Percentiles rank a stretch among this genome's conserved stretches.
Evolutionary conservation across 2,113 vertebrate species (phyloP).

Genomic region (Saiga tatarica): DNA sequence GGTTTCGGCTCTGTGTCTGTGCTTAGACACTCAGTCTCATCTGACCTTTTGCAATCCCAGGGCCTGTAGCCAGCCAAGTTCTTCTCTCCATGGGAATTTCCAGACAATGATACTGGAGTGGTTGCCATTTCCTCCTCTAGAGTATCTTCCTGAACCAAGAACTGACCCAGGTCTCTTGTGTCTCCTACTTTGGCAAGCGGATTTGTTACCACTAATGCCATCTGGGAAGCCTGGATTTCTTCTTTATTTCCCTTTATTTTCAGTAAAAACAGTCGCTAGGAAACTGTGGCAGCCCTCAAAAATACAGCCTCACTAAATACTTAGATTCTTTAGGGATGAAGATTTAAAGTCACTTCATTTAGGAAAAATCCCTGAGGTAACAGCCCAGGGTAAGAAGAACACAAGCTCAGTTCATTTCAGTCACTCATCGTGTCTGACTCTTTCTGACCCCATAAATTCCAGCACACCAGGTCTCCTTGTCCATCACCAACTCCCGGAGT

Average conservation of each 20-base stretch:
- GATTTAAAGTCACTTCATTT: neutral
- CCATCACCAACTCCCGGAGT: no score
- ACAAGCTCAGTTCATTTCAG: neutral
- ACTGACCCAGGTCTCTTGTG: neutral
- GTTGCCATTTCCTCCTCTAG: neutral
- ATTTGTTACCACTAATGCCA: neutral
- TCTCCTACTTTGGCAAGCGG: neutral
- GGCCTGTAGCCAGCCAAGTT: neutral
- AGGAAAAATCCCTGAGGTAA: neutral
- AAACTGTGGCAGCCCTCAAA: neutral
- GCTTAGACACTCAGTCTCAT: neutral
- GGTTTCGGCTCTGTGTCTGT: neutral
- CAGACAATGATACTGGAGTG: neutral
- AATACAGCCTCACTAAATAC: neutral
- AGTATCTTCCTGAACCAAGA: neutral
- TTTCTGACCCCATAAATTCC: no score
- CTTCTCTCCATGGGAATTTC: neutral
- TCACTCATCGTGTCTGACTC: accelerated
- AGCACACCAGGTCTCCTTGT: no score
- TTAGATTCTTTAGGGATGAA: neutral
- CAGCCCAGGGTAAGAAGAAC: neutral
- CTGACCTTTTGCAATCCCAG: neutral
- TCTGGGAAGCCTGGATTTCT: neutral
- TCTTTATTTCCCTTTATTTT: neutral
- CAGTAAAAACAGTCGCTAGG: neutral